phyloP scores from a whole-genome alignment of 2,113 vertebrate genomes.

The human (Homo sapiens) region GRCh38 chr1:238465501-238466000 shows the following conservation, averaged over 20 bases:
- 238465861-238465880: neutral
- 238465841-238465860: neutral
- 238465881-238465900: neutral
- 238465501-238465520: neutral
- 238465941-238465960: neutral
- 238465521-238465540: neutral
- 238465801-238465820: neutral
- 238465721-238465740: too few species aligned
- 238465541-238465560: neutral
- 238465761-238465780: neutral
- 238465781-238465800: neutral
- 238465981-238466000: constrained; percentile 2
- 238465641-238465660: neutral
- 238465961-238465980: neutral
- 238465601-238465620: neutral
- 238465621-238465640: neutral
- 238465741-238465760: neutral
- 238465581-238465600: neutral
- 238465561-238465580: neutral
- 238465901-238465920: neutral
- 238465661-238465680: neutral
- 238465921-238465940: constrained; percentile 10
- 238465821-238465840: neutral
- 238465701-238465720: neutral
- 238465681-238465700: neutral